Evolutionary conservation across 2,797 vertebrate genomes (phyloP).

Genomic region (Gymnopithys bicolor): DNA sequence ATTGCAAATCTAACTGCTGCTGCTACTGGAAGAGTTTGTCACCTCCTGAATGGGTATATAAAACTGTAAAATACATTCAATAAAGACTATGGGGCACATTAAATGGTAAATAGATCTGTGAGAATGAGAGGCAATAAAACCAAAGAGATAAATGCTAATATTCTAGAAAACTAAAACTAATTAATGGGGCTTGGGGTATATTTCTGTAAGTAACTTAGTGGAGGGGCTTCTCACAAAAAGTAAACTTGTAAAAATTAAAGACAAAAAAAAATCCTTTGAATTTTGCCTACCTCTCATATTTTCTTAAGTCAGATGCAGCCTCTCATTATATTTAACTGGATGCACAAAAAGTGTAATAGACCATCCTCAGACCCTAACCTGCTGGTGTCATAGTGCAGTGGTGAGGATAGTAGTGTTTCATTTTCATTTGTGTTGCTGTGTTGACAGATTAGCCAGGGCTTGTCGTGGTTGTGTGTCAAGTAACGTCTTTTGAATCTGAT

Average conservation of each 20-base stretch:
- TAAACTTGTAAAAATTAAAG: background rate
- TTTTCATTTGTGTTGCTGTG: conserved; percentile 31
- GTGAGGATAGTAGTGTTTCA: background rate
- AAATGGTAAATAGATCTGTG: background rate
- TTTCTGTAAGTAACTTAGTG: background rate
- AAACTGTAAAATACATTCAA: background rate
- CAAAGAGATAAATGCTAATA: background rate
- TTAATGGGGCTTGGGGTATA: background rate
- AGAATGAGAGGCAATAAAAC: background rate
- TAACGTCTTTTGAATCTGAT: conserved; percentile 53
- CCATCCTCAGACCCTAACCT: background rate
- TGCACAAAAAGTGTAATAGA: background rate
- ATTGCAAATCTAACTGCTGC: background rate
- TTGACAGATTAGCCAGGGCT: conserved; percentile 57
- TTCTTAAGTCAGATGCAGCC: background rate
- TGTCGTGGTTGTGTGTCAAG: conserved; percentile 38
- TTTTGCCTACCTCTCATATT: background rate
- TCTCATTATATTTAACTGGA: background rate
- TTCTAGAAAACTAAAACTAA: background rate
- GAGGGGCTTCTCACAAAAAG: background rate
- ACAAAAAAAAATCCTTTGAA: background rate
- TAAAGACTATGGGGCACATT: background rate
- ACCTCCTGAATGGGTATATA: background rate
- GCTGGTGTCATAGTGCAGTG: background rate
- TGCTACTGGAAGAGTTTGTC: background rate